phyloP scores from a whole-genome alignment of 92 coral and sea anemone species.

The Chrysogorgia sp. region DNA sequence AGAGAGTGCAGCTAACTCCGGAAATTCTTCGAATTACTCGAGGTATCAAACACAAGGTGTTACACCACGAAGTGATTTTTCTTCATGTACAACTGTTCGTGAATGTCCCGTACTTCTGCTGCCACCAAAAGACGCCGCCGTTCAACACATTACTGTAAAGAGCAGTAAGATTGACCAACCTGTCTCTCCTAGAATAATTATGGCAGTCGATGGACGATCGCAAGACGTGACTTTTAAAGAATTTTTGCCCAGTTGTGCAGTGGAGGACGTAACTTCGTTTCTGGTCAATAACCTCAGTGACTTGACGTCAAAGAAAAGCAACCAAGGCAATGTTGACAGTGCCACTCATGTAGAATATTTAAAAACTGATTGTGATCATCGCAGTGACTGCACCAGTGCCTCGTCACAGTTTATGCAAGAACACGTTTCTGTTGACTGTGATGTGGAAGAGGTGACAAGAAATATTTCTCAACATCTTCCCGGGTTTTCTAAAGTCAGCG shows the following conservation, averaged over 20 bases:
- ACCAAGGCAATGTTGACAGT: not conserved
- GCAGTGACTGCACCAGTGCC: not conserved
- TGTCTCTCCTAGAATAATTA: conserved; percentile 32
- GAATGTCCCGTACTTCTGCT: not conserved
- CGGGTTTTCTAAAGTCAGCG: conserved; percentile 23
- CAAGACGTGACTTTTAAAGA: conserved; percentile 17
- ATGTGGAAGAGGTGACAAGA: conserved; percentile 22
- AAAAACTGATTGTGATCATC: not conserved
- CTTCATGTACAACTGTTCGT: not conserved
- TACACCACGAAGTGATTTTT: not conserved
- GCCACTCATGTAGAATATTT: not conserved
- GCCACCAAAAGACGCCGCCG: not conserved
- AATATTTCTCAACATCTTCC: conserved; percentile 32
- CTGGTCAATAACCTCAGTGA: conserved; percentile 10
- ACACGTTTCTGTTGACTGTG: conserved; percentile 11
- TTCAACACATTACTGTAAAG: conserved; percentile 35
- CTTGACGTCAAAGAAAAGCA: not conserved
- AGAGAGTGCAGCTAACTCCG: conserved; percentile 6
- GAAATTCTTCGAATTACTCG: not conserved
- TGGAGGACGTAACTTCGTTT: conserved; percentile 31
- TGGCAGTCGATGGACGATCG: not conserved
- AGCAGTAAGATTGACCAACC: conserved; percentile 19
- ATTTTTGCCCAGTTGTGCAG: conserved; percentile 13
- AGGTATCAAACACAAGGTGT: not conserved
- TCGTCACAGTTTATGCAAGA: not conserved